Evolutionary conservation across 2,113 vertebrate genomes (phyloP).

Genomic region (Thryonomys swinderianus): DNA sequence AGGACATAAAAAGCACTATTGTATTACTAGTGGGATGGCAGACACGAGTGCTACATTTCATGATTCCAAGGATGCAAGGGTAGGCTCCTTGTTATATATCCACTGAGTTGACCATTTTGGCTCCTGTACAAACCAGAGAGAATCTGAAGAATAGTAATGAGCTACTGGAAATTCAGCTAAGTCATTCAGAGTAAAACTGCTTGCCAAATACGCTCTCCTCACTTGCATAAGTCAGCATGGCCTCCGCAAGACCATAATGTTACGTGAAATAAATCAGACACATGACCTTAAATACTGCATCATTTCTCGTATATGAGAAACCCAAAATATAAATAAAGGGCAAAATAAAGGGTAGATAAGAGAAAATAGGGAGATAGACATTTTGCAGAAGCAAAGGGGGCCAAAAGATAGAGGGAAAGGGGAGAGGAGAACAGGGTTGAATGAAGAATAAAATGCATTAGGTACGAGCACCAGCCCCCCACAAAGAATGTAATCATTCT

Average conservation of each 20-base stretch:
- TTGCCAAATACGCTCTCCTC: fast-evolving
- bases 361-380: background rate
- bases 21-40: background rate
- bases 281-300: background rate
- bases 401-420: background rate
- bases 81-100: too few relatives aligned
- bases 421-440: background rate
- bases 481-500: background rate
- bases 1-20: background rate
- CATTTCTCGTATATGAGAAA: background rate
- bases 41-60: background rate
- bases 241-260: background rate
- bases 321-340: background rate
- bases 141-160: background rate
- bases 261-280: background rate
- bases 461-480: background rate
- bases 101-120: background rate
- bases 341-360: background rate
- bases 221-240: background rate
- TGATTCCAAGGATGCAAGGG: background rate
- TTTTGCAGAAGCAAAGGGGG: background rate
- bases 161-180: background rate
- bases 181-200: background rate
- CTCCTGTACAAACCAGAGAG: background rate
- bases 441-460: background rate